Evolutionary conservation across 2,797 vertebrate species (phyloP).

Genomic region (Fratercula arctica): DNA sequence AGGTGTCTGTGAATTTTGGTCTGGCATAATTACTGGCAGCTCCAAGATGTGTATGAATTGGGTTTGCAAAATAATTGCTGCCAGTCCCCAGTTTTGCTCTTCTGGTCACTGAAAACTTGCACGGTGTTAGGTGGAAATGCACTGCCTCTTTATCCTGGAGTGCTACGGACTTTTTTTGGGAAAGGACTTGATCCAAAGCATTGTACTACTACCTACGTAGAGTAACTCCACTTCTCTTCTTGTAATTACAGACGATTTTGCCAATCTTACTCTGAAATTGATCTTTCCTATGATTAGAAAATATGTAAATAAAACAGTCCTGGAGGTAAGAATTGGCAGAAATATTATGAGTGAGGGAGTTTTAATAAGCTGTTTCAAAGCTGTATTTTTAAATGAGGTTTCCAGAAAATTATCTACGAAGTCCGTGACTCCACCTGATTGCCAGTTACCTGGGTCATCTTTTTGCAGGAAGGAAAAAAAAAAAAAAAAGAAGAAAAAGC

Average conservation of each 20-base stretch:
- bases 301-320: background rate
- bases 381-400: background rate
- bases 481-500: background rate
- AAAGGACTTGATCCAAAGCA: background rate
- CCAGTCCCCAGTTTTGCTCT: background rate
- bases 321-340: background rate
- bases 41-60: background rate
- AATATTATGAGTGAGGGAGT: background rate
- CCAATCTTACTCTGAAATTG: background rate
- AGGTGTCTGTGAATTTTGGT: background rate
- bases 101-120: background rate
- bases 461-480: background rate
- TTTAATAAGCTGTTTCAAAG: background rate
- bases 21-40: background rate
- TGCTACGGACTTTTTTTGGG: background rate
- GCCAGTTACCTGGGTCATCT: background rate
- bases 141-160: background rate
- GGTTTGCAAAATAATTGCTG: background rate
- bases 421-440: background rate
- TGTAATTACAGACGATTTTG: background rate
- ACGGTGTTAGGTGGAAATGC: background rate
- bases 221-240: background rate
- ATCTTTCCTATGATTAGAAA: background rate
- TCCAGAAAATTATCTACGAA: background rate
- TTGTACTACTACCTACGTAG: background rate